phyloP scores from a whole-genome alignment of 2,113 vertebrate species.

The Balaeniceps rex region DNA sequence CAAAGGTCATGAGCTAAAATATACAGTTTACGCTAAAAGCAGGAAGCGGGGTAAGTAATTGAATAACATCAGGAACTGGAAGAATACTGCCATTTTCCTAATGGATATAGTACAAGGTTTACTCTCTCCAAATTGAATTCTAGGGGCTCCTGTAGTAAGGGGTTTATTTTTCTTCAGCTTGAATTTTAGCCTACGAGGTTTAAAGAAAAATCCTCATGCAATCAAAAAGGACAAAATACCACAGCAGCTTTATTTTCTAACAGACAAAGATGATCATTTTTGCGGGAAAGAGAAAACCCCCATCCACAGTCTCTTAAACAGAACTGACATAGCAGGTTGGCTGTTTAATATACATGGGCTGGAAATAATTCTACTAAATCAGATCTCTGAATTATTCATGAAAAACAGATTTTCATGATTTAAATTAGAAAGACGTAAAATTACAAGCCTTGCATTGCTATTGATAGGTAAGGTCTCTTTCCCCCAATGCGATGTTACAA shows the following conservation, averaged over 20 bases:
- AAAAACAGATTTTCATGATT: slow-evolving; percentile 59
- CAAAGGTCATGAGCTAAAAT: slow-evolving; percentile 69
- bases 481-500: background rate
- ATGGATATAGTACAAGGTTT: slow-evolving; percentile 67
- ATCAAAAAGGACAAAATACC: slow-evolving; percentile 49
- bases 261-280: slow-evolving; percentile 48
- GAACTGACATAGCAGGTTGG: slow-evolving; percentile 26
- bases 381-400: slow-evolving; percentile 61
- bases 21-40: slow-evolving; percentile 67
- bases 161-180: slow-evolving; percentile 53
- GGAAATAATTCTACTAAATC: slow-evolving; percentile 60
- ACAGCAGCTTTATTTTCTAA: slow-evolving; percentile 52
- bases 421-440: slow-evolving; percentile 60
- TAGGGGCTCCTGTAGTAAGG: slow-evolving; percentile 46
- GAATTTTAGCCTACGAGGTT: slow-evolving; percentile 29
- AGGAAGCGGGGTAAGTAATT: slow-evolving; percentile 57
- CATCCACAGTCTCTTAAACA: slow-evolving; percentile 8
- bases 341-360: slow-evolving; percentile 59
- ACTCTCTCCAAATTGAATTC: slow-evolving; percentile 68
- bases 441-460: background rate
- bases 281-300: slow-evolving; percentile 19
- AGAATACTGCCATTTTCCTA: slow-evolving; percentile 69
- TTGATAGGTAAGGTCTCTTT: slow-evolving; percentile 29
- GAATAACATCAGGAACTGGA: slow-evolving; percentile 68
- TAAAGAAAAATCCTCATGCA: slow-evolving; percentile 19